Percentiles rank a stretch among this genome's conserved stretches.
phyloP scores from a whole-genome alignment of 2,888 invertebrate species.

The Ophion ellenae region DNA sequence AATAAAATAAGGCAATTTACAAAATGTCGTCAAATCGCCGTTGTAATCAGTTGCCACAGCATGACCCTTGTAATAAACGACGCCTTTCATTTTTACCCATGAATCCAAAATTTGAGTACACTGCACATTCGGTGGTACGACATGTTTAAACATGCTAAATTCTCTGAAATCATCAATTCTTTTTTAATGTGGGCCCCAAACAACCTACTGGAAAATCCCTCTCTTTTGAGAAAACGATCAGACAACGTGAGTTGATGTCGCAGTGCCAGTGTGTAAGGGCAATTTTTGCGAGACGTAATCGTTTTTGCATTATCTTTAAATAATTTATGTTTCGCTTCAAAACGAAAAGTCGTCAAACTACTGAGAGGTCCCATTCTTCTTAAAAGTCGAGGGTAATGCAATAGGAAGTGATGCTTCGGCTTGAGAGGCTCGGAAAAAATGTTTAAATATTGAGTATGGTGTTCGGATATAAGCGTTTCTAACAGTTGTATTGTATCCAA shows the following conservation, averaged over 20 bases:
- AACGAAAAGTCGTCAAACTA: slow-evolving; percentile 26
- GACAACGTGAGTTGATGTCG: slow-evolving; percentile 42
- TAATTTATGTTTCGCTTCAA: slow-evolving; percentile 52
- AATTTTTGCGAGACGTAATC: slow-evolving; percentile 35
- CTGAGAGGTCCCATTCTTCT: slow-evolving; percentile 30
- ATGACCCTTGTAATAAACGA: slow-evolving; percentile 2
- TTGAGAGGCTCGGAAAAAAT: slow-evolving; percentile 41
- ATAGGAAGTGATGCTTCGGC: slow-evolving; percentile 42
- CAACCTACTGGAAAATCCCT: slow-evolving; percentile 24
- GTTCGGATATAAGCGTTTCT: slow-evolving; percentile 42
- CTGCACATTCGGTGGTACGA: slow-evolving; percentile 2
- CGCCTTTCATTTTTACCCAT: slow-evolving; percentile 5
- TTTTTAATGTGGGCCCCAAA: slow-evolving; percentile 20
- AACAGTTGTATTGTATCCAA: slow-evolving; percentile 24
- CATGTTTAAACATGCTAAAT: slow-evolving; percentile 1
- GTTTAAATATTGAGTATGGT: slow-evolving; percentile 44
- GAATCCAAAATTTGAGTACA: not conserved
- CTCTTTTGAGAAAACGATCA: slow-evolving; percentile 3
- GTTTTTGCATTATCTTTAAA: slow-evolving; percentile 32
- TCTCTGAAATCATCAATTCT: not conserved
- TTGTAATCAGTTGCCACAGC: too few species aligned
- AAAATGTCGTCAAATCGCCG: too few species aligned
- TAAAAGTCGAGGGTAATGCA: slow-evolving; percentile 36
- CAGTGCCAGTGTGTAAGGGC: slow-evolving; percentile 22
- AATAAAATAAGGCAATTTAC: too few species aligned